Conservation (phyloP, 2,113 vertebrate genomes). For the Passer domesticus region DNA sequence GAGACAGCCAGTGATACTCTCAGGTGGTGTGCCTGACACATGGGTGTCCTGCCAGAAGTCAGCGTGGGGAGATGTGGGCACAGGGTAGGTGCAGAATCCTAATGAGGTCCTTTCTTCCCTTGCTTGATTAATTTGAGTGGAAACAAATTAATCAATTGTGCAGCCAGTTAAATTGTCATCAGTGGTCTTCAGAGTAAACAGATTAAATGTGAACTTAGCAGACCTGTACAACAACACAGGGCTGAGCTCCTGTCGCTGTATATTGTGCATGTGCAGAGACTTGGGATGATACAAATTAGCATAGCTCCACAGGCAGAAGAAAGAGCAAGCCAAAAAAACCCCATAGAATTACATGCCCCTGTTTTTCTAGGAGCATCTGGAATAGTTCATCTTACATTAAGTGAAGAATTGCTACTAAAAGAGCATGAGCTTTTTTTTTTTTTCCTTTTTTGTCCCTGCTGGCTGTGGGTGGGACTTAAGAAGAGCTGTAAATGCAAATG, state of each 20-base stretch:
- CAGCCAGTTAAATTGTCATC: background rate
- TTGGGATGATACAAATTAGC: background rate
- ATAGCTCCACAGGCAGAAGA: background rate
- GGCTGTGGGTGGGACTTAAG: background rate
- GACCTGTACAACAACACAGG: background rate
- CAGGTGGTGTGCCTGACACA: background rate
- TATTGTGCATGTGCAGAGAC: background rate
- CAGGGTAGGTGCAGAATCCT: background rate
- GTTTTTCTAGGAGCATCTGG: background rate
- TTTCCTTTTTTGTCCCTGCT: fast-evolving
- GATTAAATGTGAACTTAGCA: background rate
- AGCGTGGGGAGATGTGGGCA: background rate
- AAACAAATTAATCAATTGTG: background rate
- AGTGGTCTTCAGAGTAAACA: background rate
- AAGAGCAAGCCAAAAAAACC: background rate
- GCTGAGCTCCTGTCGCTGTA: background rate
- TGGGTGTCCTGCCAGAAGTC: background rate
- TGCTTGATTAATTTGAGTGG: background rate
- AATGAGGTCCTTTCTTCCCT: background rate
- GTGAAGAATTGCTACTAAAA: background rate
- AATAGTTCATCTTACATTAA: background rate
- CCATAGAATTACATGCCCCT: background rate
- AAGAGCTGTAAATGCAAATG: background rate
- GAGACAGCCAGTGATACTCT: background rate
- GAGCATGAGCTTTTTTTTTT: background rate